These are phyloP conservation scores for Crossocerus cetratus DNA, from an alignment of 2,888 invertebrate species.

Conservation along the genomic window DNA sequence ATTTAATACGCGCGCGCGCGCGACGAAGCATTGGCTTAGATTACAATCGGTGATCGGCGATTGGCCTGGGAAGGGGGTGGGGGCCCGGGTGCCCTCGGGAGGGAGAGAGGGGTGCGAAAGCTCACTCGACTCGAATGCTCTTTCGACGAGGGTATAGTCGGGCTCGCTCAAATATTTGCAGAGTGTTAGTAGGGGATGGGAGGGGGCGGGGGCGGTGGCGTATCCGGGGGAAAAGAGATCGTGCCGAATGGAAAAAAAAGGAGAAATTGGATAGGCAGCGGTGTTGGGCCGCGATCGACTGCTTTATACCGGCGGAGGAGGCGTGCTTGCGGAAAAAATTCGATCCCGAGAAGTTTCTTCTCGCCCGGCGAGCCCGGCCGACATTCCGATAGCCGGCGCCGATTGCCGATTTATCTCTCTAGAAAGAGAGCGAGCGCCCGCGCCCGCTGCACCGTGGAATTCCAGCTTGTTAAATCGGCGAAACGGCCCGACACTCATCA, in stretches of 20 bases:
- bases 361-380: too few relatives aligned
- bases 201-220: slow-evolving; percentile 58
- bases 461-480: background rate
- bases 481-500: background rate
- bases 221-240: slow-evolving; percentile 13
- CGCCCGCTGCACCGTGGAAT: background rate
- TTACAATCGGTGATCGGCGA: slow-evolving; percentile 62
- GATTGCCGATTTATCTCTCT: background rate
- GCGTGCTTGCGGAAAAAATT: slow-evolving; percentile 51
- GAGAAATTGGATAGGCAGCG: slow-evolving; percentile 53
- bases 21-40: slow-evolving; percentile 64
- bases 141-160: slow-evolving; percentile 52
- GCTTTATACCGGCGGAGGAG: slow-evolving; percentile 38
- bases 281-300: slow-evolving; percentile 22
- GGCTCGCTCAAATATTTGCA: slow-evolving; percentile 58
- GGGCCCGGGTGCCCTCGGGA: too few relatives aligned
- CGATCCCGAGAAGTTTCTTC: slow-evolving; percentile 28
- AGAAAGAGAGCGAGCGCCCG: background rate
- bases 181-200: slow-evolving; percentile 61
- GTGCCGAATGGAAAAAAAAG: slow-evolving; percentile 26
- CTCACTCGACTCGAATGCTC: slow-evolving; percentile 64
- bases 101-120: slow-evolving; percentile 48
- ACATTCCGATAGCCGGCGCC: too few relatives aligned
- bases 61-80: slow-evolving; percentile 43
- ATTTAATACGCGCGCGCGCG: slow-evolving; percentile 71